Conservation (phyloP, 2,888 invertebrate genomes). For the Phyllotreta cruciferae region DNA sequence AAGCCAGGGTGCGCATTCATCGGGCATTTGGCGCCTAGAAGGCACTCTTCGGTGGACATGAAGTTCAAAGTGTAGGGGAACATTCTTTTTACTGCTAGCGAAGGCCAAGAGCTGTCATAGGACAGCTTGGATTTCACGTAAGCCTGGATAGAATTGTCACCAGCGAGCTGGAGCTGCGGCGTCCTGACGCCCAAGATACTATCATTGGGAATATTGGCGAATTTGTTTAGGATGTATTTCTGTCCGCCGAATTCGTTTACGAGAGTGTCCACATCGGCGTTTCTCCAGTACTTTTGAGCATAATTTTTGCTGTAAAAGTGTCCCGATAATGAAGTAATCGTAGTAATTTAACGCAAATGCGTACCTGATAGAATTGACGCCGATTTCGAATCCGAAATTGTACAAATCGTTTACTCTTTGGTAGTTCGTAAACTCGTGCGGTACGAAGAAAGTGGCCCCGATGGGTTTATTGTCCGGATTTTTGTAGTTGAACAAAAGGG, state of each 20-base stretch:
- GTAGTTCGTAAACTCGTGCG: constrained; percentile 73
- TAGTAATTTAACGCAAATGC: too few species aligned
- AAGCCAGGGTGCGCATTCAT: constrained; percentile 65
- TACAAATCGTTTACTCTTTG: constrained; percentile 67
- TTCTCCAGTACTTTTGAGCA: constrained; percentile 52
- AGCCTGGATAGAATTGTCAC: constrained; percentile 66
- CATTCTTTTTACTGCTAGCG: constrained; percentile 61
- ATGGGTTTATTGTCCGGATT: constrained; percentile 73
- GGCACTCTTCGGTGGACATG: constrained; percentile 64
- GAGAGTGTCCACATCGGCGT: constrained; percentile 48
- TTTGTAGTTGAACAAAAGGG: constrained; percentile 61
- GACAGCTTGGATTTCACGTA: constrained; percentile 62
- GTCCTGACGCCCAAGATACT: constrained; percentile 58
- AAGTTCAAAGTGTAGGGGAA: constrained; percentile 77
- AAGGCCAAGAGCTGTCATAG: constrained; percentile 72
- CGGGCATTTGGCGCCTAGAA: constrained; percentile 65
- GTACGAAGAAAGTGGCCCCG: constrained; percentile 73
- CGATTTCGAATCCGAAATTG: constrained; percentile 70
- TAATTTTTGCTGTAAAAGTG: constrained; percentile 43
- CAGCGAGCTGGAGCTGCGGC: constrained; percentile 66
- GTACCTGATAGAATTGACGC: constrained; percentile 71
- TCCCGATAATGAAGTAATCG: too few species aligned
- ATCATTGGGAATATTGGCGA: constrained; percentile 54
- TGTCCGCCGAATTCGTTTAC: constrained; percentile 56
- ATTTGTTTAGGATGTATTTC: constrained; percentile 52